These are phyloP conservation scores for Myotis vivesi DNA, from an alignment of 2,797 vertebrate genomes.

Conservation along the genomic window DNA sequence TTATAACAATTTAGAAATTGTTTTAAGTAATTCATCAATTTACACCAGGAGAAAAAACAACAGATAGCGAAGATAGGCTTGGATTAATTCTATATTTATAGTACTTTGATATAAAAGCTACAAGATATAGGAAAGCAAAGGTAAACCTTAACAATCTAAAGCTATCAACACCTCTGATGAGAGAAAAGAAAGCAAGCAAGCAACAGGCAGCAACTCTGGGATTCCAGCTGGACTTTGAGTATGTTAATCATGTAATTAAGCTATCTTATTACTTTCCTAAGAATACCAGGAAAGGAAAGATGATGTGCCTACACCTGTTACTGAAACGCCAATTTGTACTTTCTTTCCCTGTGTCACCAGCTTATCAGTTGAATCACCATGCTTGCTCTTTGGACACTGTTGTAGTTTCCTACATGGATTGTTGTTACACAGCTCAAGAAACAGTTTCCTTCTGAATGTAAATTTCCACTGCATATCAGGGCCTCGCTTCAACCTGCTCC, in stretches of 20 bases:
- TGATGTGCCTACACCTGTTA: constrained; percentile 51
- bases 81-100: background rate
- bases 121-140: background rate
- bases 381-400: constrained; percentile 53
- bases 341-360: constrained; percentile 47
- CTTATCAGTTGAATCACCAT: constrained; percentile 64
- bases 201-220: background rate
- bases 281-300: constrained; percentile 63
- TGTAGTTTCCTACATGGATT: constrained; percentile 50
- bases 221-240: background rate
- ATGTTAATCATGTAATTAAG: background rate
- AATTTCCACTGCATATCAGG: constrained; percentile 21
- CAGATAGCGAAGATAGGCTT: background rate
- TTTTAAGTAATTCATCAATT: constrained; percentile 40
- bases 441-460: constrained; percentile 51
- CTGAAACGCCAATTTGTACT: constrained; percentile 70
- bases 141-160: constrained; percentile 34
- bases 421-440: constrained; percentile 36
- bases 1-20: constrained; percentile 18
- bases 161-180: constrained; percentile 26
- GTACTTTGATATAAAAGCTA: constrained; percentile 25
- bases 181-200: background rate
- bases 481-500: background rate
- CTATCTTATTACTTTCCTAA: constrained; percentile 56
- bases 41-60: background rate